phyloP scores from a whole-genome alignment of 2,113 vertebrate genomes.

The Bubo bubo region DNA sequence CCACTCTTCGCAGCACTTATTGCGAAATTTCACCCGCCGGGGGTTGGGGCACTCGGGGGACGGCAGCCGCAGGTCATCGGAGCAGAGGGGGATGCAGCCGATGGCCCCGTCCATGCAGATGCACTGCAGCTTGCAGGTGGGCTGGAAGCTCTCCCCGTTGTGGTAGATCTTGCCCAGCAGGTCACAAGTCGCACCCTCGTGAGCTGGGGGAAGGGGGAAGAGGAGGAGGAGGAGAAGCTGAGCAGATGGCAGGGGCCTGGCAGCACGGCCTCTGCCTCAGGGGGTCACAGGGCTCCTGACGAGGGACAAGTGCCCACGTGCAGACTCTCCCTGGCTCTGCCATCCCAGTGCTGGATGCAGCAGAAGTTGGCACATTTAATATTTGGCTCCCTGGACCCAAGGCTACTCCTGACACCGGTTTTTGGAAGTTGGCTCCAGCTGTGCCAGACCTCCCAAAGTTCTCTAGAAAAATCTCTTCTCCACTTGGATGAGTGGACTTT shows the following conservation, averaged over 20 bases:
- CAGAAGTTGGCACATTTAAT: background rate
- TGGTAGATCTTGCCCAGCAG: slow-evolving; percentile 78
- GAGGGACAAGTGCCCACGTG: background rate
- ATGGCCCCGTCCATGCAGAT: slow-evolving; percentile 81
- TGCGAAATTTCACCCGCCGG: slow-evolving; percentile 56
- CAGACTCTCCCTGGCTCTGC: background rate
- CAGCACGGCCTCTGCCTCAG: background rate
- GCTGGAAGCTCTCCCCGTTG: slow-evolving; percentile 81
- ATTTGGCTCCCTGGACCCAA: background rate
- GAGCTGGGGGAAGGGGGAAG: slow-evolving; percentile 60
- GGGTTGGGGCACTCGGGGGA: slow-evolving; percentile 75
- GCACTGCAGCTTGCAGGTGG: slow-evolving; percentile 82
- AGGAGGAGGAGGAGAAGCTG: background rate
- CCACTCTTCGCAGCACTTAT: slow-evolving; percentile 83
- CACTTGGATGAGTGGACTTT: background rate
- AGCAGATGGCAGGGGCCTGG: background rate
- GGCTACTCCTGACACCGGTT: background rate
- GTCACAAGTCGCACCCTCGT: slow-evolving; percentile 75
- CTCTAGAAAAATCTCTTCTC: background rate
- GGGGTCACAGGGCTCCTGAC: background rate
- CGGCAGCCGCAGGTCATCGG: slow-evolving; percentile 59
- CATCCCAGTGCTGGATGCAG: background rate
- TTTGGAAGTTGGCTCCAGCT: background rate
- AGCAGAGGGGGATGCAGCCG: slow-evolving; percentile 77
- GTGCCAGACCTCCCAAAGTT: background rate